Evolutionary conservation across 2,888 invertebrate species (phyloP).

Genomic region (Ophioninae sp.): DNA sequence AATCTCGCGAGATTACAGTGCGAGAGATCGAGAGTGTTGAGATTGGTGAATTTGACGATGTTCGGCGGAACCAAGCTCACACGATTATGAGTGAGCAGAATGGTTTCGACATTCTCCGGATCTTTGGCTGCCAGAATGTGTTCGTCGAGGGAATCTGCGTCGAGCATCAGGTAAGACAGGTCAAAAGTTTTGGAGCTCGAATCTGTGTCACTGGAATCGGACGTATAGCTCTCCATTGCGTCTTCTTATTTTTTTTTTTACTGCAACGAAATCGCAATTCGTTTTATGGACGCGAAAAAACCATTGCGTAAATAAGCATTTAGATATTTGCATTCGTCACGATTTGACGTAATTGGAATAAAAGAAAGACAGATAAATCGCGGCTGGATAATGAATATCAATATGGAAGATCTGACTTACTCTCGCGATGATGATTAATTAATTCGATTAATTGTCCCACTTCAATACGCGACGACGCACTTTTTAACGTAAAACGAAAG

Average conservation of each 20-base stretch:
- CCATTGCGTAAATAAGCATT: neutral
- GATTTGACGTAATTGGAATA: conserved; percentile 21
- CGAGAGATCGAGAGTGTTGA: conserved; percentile 92
- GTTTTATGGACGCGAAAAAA: conserved; percentile 7
- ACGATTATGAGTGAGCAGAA: conserved; percentile 93
- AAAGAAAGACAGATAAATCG: neutral
- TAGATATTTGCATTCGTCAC: conserved; percentile 7
- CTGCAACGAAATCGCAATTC: neutral
- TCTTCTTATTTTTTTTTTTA: neutral
- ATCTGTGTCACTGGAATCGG: conserved; percentile 92
- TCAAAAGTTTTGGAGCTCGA: conserved; percentile 88
- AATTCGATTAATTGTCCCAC: neutral
- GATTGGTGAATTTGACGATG: conserved; percentile 86
- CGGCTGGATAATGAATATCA: conserved; percentile 35
- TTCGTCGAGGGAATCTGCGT: conserved; percentile 84
- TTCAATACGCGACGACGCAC: neutral
- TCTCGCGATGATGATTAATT: neutral
- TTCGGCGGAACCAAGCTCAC: conserved; percentile 87
- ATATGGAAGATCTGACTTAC: conserved; percentile 32
- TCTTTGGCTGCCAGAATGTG: conserved; percentile 84
- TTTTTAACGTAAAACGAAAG: neutral
- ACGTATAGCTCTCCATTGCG: conserved; percentile 91
- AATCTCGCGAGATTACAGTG: conserved; percentile 90
- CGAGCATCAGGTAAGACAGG: conserved; percentile 85
- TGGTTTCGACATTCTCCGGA: conserved; percentile 87